A percentile compares a stretch with the other conserved stretches of the same genome.
These are phyloP conservation scores for Doris montereyensis DNA, from an alignment of 2,888 invertebrate species.

Conservation along the genomic window DNA sequence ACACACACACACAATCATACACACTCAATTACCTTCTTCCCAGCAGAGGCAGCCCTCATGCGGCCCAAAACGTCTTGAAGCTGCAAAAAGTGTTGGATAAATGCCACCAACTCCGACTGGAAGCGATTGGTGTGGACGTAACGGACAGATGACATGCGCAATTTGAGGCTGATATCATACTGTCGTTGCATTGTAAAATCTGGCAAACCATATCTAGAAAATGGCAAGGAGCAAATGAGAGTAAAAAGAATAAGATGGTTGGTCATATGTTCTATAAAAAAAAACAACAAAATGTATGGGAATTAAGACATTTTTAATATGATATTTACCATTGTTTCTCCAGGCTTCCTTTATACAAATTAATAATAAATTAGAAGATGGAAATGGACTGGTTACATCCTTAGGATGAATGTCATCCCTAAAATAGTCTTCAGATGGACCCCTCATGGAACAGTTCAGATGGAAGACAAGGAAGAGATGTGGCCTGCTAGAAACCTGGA, in stretches of 20 bases:
- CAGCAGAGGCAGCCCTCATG: constrained; percentile 79
- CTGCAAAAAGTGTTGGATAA: constrained; percentile 84
- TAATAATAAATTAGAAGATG: no score
- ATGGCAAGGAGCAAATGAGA: background rate
- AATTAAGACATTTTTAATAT: background rate
- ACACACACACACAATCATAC: no score
- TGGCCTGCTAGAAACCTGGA: no score
- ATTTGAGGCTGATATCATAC: constrained; percentile 81
- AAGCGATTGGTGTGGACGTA: constrained; percentile 96
- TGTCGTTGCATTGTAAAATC: constrained; percentile 74
- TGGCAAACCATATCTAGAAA: constrained; percentile 75
- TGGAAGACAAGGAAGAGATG: no score
- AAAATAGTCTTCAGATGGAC: no score
- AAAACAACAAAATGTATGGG: background rate
- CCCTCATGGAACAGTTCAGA: no score
- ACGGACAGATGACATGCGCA: constrained; percentile 91
- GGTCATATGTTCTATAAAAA: background rate
- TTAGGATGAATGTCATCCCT: no score
- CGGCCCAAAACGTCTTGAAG: constrained; percentile 84
- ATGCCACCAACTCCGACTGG: constrained; percentile 88
- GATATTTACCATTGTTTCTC: background rate
- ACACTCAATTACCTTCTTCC: constrained; percentile 74
- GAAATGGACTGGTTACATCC: no score
- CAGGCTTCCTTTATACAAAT: no score
- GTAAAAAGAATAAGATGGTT: background rate